Conservation (phyloP, 2,888 invertebrate species). For the Taphrorychus bicolor region DNA sequence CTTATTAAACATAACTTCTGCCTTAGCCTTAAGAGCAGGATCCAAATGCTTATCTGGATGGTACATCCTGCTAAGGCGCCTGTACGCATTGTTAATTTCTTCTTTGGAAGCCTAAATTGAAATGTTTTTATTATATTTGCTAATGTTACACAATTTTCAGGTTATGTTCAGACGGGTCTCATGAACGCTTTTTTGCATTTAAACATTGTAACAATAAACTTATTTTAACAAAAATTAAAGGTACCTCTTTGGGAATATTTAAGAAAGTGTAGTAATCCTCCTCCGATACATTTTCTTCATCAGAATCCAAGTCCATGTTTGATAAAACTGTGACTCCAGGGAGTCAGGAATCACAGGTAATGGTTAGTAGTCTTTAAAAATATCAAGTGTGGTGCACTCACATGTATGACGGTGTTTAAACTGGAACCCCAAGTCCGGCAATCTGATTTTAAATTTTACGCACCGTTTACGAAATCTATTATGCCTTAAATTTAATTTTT, state of each 20-base stretch:
- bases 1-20: conserved; percentile 91
- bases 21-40: conserved; percentile 82
- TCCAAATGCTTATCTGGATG: conserved; percentile 97
- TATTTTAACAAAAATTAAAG: conserved; percentile 44
- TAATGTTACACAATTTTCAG: conserved; percentile 26
- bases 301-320: conserved; percentile 71
- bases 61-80: conserved; percentile 88
- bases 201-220: no score
- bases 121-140: conserved; percentile 10
- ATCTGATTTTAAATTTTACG: no score
- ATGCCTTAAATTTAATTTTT: no score
- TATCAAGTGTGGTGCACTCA: no score
- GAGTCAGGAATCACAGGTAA: no score
- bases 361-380: no score
- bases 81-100: conserved; percentile 93
- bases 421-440: no score
- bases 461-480: no score
- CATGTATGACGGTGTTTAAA: no score
- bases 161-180: conserved; percentile 22
- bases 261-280: conserved; percentile 90
- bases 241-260: conserved; percentile 84
- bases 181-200: neutral
- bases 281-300: conserved; percentile 69
- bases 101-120: conserved; percentile 83
- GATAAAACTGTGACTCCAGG: no score